Evolutionary conservation across 2,888 invertebrate genomes (phyloP).

Genomic region (Erebia epiphron): DNA sequence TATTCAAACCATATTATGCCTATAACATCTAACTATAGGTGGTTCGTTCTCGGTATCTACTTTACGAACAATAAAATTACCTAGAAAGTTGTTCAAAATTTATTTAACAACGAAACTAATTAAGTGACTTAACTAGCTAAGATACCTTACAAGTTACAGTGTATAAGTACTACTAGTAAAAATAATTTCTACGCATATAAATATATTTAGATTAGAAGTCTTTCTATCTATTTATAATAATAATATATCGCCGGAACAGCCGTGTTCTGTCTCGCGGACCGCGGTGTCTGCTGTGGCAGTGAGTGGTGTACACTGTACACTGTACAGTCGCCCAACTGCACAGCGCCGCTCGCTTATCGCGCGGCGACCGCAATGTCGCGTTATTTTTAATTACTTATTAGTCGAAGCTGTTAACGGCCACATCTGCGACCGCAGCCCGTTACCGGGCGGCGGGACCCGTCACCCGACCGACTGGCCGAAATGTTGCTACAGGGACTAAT

Average conservation of each 20-base stretch:
- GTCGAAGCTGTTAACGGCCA: neutral
- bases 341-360: neutral
- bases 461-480: neutral
- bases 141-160: neutral
- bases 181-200: no score
- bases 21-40: neutral
- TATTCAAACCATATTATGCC: neutral
- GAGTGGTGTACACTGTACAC: no score
- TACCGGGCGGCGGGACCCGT: neutral
- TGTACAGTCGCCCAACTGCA: neutral
- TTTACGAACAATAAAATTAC: neutral
- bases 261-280: no score
- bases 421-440: slow-evolving; percentile 2
- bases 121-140: neutral
- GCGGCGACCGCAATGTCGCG: slow-evolving; percentile 29
- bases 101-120: neutral
- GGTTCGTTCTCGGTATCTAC: neutral
- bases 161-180: no score
- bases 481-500: neutral
- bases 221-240: no score
- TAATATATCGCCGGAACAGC: no score
- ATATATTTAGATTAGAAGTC: no score
- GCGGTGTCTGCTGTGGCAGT: no score
- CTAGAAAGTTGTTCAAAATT: neutral
- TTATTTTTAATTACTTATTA: slow-evolving; percentile 34